Conservation (phyloP, 2,888 invertebrate genomes). For the Caradrina kadenii region DNA sequence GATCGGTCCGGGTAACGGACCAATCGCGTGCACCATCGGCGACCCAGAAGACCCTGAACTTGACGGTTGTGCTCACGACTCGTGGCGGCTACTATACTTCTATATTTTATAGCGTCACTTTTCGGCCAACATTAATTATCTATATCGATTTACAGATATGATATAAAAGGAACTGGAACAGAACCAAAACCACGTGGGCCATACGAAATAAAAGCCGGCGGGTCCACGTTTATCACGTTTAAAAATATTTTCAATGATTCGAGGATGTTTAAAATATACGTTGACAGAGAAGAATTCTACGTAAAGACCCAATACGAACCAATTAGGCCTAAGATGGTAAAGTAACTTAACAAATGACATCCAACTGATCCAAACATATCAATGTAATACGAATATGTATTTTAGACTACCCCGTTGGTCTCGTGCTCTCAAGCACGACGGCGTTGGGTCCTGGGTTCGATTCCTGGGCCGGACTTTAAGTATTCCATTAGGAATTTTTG, state of each 20-base stretch:
- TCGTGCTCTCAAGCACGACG: too few relatives aligned
- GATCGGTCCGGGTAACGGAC: too few relatives aligned
- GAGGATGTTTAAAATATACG: conserved; percentile 77
- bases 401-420: too few relatives aligned
- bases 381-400: background rate
- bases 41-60: too few relatives aligned
- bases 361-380: background rate
- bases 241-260: conserved; percentile 83
- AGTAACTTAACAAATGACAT: background rate
- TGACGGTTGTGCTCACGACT: too few relatives aligned
- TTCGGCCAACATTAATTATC: conserved; percentile 7
- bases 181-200: conserved; percentile 85
- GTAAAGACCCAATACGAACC: conserved; percentile 72
- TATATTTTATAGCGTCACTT: background rate
- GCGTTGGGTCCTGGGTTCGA: too few relatives aligned
- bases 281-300: conserved; percentile 81
- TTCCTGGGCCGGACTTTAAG: too few relatives aligned
- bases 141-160: conserved; percentile 73
- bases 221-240: conserved; percentile 75
- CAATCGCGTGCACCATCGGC: too few relatives aligned
- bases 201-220: conserved; percentile 78
- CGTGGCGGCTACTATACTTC: too few relatives aligned
- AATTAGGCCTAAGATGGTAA: conserved; percentile 74
- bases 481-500: too few relatives aligned
- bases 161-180: conserved; percentile 79